Evolutionary conservation across 2,888 invertebrate genomes (phyloP), one percentile per base, ranked within the genome.

Genomic region (Oithona nana): DNA sequence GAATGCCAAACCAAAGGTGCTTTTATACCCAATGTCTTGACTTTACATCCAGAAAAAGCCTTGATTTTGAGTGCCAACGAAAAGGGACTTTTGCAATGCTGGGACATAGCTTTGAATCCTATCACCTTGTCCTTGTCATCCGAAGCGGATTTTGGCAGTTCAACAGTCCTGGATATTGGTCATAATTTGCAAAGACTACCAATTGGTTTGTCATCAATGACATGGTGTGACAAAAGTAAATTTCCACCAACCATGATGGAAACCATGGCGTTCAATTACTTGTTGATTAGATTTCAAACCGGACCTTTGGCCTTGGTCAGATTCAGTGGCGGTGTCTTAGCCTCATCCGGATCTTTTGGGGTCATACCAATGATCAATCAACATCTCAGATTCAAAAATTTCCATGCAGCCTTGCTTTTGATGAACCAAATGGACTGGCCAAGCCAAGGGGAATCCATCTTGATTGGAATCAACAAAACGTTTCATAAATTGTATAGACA

Each of bases 1-100:
- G 59, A 59, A n/a, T 39, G 28, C 20, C 28, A 49, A 22, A 59
- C 59, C 28, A 59, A 59, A 59, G 49, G 20, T 22, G n/a, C 59
- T n/a, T 59, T 59, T 24, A 50, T 59, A 1, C 59, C 59, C 13
- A 28, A 24, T 26, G 20, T 49, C 28, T 50, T 59, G n/a, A 16
- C 24, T n/a, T n/a, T 59, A 3, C 59, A 59, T 28, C 59, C 59
- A 3, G 59, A 59, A 13, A 49, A 49, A 48, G 28, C 28, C 11
- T 22, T 59, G 16, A 22, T 48, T n/a, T 24, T 57, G 3, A 26
- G 20, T 20, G 20, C 57, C 30, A 57, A 31, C 28, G 48, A 30
- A 29, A 57, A 39, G 31, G 57, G 57, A 4, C 22, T 50, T 24
- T 26, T 59, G 1, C 59, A 59, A 28, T 48, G 59, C 24, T 59